Evolutionary conservation across 1,140 invertebrate genomes (phyloP).

Genomic region (Lerema accius): DNA sequence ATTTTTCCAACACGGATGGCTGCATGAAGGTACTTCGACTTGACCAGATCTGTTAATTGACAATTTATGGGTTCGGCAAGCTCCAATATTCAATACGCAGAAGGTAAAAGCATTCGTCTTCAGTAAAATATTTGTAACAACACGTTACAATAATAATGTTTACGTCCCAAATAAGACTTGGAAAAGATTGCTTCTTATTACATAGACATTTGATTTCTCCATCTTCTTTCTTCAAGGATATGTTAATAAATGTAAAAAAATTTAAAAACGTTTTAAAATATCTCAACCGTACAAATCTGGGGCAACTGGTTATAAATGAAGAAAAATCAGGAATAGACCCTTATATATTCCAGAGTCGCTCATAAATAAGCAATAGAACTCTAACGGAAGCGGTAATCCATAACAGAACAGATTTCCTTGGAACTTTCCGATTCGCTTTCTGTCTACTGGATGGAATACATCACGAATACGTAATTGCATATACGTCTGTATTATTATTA

Average conservation of each 20-base stretch:
- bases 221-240: no score
- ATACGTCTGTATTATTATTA: neutral
- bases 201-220: no score
- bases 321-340: conserved; percentile 4
- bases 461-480: neutral
- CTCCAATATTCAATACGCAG: conserved; percentile 26
- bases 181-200: no score
- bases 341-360: conserved; percentile 17
- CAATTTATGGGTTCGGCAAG: conserved; percentile 35
- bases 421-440: conserved; percentile 13
- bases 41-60: conserved; percentile 33
- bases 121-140: no score
- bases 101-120: no score
- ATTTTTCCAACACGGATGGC: conserved; percentile 2
- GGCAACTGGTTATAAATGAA: conserved; percentile 3
- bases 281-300: neutral
- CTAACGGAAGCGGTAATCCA: conserved; percentile 13
- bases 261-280: neutral
- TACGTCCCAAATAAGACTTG: no score
- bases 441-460: neutral
- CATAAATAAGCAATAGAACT: conserved; percentile 20
- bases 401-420: conserved; percentile 18
- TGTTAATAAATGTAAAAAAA: no score
- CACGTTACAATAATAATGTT: no score
- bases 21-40: neutral